Conservation (phyloP, 2,113 vertebrate genomes). For the Eidolon helvum region DNA sequence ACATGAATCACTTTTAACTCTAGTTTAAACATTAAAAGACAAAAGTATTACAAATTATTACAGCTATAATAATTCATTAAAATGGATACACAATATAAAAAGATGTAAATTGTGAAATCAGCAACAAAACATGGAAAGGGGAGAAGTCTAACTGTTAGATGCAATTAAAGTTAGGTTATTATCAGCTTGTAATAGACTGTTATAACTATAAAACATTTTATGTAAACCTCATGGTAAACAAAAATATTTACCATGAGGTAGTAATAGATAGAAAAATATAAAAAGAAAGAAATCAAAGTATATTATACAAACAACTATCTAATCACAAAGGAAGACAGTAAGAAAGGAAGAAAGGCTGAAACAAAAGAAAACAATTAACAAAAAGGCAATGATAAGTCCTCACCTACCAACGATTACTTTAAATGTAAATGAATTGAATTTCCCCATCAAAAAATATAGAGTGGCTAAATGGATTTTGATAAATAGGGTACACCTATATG, state of each 20-base stretch:
- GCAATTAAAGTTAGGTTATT: background rate
- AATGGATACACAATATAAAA: background rate
- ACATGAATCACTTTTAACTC: background rate
- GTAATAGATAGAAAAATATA: background rate
- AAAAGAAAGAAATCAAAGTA: background rate
- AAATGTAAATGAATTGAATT: background rate
- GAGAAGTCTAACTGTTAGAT: background rate
- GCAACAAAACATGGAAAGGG: background rate
- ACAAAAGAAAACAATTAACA: background rate
- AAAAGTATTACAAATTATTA: background rate
- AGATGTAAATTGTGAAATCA: background rate
- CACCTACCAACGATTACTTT: background rate
- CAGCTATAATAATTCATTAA: background rate
- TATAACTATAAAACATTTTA: background rate
- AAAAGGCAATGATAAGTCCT: background rate
- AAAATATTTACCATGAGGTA: background rate
- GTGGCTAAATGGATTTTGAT: background rate
- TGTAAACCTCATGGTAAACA: background rate
- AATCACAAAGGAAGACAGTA: background rate
- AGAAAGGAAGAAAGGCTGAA: background rate
- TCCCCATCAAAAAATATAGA: background rate
- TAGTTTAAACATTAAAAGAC: background rate
- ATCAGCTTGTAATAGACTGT: background rate
- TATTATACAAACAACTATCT: background rate
- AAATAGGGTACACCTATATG: background rate